A percentile compares a stretch with the other conserved stretches of the same genome.
These are phyloP conservation scores for Merops nubicus DNA, from an alignment of 2,113 vertebrate species.

Conservation along the genomic window DNA sequence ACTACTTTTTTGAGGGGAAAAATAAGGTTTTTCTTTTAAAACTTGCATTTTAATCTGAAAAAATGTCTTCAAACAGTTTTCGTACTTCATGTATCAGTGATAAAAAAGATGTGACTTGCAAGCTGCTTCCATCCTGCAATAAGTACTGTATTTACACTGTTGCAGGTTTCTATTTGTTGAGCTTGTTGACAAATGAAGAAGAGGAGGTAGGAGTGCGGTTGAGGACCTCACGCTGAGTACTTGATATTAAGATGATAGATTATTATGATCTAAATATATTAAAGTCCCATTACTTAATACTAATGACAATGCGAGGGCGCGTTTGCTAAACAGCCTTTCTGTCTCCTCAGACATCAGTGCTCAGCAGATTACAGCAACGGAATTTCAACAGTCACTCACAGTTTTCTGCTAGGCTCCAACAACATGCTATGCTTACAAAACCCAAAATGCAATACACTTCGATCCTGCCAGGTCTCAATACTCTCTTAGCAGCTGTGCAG, in stretches of 20 bases:
- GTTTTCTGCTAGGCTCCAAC: constrained; percentile 67
- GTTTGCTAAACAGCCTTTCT: constrained; percentile 33
- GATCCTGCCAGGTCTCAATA: constrained; percentile 17
- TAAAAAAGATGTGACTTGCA: not conserved
- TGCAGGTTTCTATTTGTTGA: not conserved
- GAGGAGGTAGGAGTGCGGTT: not conserved
- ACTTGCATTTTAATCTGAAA: not conserved
- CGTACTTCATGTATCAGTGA: not conserved
- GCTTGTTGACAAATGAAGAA: not conserved
- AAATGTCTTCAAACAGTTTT: not conserved
- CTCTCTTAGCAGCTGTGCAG: constrained; percentile 61
- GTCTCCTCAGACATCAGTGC: constrained; percentile 55
- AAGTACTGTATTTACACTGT: not conserved
- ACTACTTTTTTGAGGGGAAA: not conserved
- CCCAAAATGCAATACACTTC: constrained; percentile 53
- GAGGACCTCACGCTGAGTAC: constrained; percentile 21
- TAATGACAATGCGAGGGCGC: constrained; percentile 37
- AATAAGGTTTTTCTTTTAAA: not conserved
- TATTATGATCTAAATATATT: constrained; percentile 61
- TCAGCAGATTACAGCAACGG: constrained; percentile 63
- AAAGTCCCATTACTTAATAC: constrained; percentile 61
- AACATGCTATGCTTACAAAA: constrained; percentile 56
- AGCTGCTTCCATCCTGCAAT: not conserved
- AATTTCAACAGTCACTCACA: constrained; percentile 64
- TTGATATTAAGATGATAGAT: constrained; percentile 56